Base-by-base conservation (phyloP, 1,140 invertebrate genomes). In the Grapholita molesta region DNA sequence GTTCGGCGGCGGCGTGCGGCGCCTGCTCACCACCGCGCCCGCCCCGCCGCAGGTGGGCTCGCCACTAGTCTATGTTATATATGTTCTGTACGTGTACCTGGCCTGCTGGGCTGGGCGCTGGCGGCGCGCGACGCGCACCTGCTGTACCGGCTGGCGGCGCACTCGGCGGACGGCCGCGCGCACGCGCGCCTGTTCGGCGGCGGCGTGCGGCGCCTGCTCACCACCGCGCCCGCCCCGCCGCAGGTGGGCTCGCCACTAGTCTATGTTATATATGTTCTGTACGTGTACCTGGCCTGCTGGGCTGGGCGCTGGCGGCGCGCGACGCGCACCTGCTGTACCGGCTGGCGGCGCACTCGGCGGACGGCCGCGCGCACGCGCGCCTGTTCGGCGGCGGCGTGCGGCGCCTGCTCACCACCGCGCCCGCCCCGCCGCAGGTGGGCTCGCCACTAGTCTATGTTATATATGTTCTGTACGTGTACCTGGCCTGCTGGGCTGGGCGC, bases 331-430 rank as follows among this genome's bases (percentile, higher is more conserved):
- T 99, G 69, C 92, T 99, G 18, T 99, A 97, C 85, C 92, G 97
- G 55, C 93, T 99, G n/a, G 95, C 96, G 0, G 97, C 97, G 0
- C 96, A 98, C 82, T 94, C 94, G 35, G 96, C 99, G 70, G 94
- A 95, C 69, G 94, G 95, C 30, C 93, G 94, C 33, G 95, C 97
- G 0, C 99, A 98, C 96, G 94, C 96, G 0, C 93, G 94, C 9
- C 93, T 99, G 38, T 99, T 98, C 89, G 99, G 99, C 28, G 99
- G 99, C 18, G 98, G 98, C 24, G 97, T 98, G 3, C 97, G 99
- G 78, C 96, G 98, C 78, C 89, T 99, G 61, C 90, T 98, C 0
- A 94, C 96, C 65, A 97, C 97, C 61, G 96, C 97, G 1, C 88
- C 85, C 0, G 84, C 88, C 2, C 80, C 81, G 11, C 77, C 82